A percentile compares a stretch with the other conserved stretches of the same genome.
Conservation (phyloP, 1,140 invertebrate genomes). For the Cydia fagiglandana region DNA sequence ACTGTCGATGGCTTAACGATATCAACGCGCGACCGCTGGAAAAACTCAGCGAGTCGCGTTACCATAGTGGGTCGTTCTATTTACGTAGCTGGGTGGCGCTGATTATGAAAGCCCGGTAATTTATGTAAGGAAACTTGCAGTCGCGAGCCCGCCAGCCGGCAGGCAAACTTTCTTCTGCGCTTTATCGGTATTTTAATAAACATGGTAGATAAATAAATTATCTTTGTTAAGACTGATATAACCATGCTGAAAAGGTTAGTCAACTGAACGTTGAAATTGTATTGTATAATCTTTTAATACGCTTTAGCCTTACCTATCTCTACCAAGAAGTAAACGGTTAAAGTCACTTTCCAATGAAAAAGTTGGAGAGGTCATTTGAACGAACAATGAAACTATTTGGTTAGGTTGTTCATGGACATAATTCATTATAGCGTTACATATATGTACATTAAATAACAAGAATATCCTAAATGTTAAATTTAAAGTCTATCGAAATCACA, state of each 20-base stretch:
- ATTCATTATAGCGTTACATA: no score
- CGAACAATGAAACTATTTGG: no score
- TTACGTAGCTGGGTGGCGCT: conserved; percentile 19
- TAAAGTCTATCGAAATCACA: no score
- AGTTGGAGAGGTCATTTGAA: no score
- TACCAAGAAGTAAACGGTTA: no score
- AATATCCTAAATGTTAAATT: no score
- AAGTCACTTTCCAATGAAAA: no score
- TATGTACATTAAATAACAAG: no score
- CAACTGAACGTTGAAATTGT: no score
- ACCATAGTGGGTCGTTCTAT: conserved; percentile 40
- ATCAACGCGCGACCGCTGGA: conserved; percentile 48
- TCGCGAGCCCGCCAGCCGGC: background rate
- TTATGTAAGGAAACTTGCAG: conserved; percentile 28
- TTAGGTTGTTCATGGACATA: no score
- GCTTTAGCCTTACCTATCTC: no score
- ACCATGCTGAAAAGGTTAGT: background rate
- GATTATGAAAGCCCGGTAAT: conserved; percentile 24
- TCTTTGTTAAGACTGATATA: background rate
- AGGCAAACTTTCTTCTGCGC: conserved; percentile 19
- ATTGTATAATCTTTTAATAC: no score
- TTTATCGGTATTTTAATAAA: background rate
- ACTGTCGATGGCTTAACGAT: conserved; percentile 47
- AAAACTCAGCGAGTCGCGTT: conserved; percentile 54
- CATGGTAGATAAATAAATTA: background rate